Conservation (phyloP, 2,888 invertebrate genomes). For the Leucozona laternaria region DNA sequence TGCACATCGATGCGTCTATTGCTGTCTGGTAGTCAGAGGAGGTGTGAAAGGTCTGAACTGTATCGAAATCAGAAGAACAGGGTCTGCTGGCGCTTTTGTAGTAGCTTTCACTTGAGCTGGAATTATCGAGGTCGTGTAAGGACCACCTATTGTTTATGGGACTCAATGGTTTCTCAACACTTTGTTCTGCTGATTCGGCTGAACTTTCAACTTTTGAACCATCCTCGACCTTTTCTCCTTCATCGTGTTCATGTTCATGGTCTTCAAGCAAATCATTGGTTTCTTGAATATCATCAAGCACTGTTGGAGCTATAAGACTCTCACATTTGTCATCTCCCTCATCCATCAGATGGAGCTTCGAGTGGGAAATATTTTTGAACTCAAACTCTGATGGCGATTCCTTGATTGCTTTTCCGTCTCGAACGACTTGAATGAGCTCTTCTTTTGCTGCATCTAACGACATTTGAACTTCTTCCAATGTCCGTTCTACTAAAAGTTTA, state of each 20-base stretch:
- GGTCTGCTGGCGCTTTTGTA: conserved; percentile 92
- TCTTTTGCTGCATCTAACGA: conserved; percentile 89
- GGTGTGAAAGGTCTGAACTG: conserved; percentile 89
- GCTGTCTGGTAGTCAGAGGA: conserved; percentile 95
- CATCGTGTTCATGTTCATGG: conserved; percentile 1
- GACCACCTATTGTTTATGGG: conserved; percentile 87
- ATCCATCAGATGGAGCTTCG: conserved; percentile 76
- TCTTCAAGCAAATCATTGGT: conserved; percentile 73
- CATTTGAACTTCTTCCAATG: conserved; percentile 89
- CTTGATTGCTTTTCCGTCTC: conserved; percentile 87
- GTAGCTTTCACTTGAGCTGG: conserved; percentile 94
- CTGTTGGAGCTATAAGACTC: conserved; percentile 78
- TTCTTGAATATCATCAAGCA: conserved; percentile 74
- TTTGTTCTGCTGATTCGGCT: conserved; percentile 68
- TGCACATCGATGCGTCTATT: conserved; percentile 89
- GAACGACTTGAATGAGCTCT: conserved; percentile 87
- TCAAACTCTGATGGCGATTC: conserved; percentile 91
- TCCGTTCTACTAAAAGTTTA: conserved; percentile 87
- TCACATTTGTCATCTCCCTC: conserved; percentile 77
- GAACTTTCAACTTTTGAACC: conserved; percentile 77
- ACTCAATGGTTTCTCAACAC: neutral
- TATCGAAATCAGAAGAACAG: conserved; percentile 93
- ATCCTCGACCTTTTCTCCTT: neutral
- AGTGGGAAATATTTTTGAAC: conserved; percentile 86
- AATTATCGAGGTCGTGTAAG: conserved; percentile 92